These are phyloP conservation scores for Danio albolineatus DNA, from an alignment of 2,797 vertebrate genomes.

Conservation along the genomic window DNA sequence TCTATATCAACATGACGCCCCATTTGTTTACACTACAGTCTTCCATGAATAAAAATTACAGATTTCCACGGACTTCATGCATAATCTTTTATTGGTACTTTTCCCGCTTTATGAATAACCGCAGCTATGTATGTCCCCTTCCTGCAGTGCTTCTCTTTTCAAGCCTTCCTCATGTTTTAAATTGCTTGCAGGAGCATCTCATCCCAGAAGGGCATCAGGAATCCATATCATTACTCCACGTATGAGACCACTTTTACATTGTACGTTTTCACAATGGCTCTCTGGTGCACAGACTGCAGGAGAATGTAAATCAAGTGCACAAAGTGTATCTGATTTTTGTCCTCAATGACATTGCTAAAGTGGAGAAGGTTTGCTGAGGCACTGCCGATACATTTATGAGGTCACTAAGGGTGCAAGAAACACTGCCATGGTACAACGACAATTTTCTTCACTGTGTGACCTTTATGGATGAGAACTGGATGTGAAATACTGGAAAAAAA, in stretches of 20 bases:
- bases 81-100: constrained; percentile 37
- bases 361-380: not conserved
- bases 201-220: constrained; percentile 33
- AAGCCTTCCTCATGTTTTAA: constrained; percentile 36
- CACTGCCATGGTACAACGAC: not conserved
- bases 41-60: constrained; percentile 74
- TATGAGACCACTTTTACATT: constrained; percentile 19
- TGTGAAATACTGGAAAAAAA: too few species aligned
- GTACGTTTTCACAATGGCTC: constrained; percentile 19
- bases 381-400: constrained; percentile 1
- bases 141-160: constrained; percentile 20
- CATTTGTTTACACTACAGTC: constrained; percentile 64
- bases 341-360: constrained; percentile 2
- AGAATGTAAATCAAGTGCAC: constrained; percentile 18
- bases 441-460: not conserved
- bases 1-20: constrained; percentile 68
- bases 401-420: not conserved
- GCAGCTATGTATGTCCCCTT: not conserved
- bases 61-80: constrained; percentile 45
- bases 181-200: constrained; percentile 19
- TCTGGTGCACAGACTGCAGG: constrained; percentile 3
- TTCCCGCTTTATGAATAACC: constrained; percentile 31
- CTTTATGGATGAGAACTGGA: too few species aligned
- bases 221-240: constrained; percentile 31
- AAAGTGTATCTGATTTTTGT: constrained; percentile 26